Conservation (phyloP, 2,797 vertebrate genomes). For the Anniella stebbinsi region DNA sequence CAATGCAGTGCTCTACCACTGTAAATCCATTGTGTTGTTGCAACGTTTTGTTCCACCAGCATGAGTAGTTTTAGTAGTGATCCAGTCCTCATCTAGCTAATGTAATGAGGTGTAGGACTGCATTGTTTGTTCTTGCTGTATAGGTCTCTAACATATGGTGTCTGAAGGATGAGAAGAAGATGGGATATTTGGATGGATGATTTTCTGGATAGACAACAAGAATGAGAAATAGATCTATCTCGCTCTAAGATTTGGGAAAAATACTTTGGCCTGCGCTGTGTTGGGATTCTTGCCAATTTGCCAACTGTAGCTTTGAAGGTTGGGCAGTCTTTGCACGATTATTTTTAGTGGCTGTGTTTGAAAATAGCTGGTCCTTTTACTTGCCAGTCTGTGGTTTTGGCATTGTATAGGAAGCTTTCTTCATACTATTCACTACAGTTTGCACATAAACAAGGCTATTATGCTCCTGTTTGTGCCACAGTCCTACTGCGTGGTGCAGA, state of each 20-base stretch:
- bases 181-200: conserved; percentile 63
- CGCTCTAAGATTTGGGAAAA: conserved; percentile 70
- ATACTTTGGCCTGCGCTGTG: conserved; percentile 71
- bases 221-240: conserved; percentile 69
- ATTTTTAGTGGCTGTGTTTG: conserved; percentile 76
- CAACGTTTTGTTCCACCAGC: background rate
- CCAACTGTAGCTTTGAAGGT: conserved; percentile 69
- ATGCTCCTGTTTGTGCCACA: conserved; percentile 51
- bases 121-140: conserved; percentile 36
- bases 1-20: too few relatives aligned
- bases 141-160: conserved; percentile 62
- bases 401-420: conserved; percentile 75
- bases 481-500: background rate
- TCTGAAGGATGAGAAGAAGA: conserved; percentile 68
- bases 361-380: conserved; percentile 78
- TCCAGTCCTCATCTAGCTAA: background rate
- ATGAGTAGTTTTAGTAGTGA: background rate
- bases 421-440: conserved; percentile 74
- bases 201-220: conserved; percentile 72
- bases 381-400: conserved; percentile 76
- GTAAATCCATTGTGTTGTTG: background rate
- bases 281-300: conserved; percentile 73
- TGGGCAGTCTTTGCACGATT: conserved; percentile 70
- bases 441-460: conserved; percentile 49
- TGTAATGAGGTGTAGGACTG: background rate